A percentile compares a stretch with the other conserved stretches of the same genome.
Conservation (phyloP, 2,888 invertebrate genomes). For the Noctua fimbriata region DNA sequence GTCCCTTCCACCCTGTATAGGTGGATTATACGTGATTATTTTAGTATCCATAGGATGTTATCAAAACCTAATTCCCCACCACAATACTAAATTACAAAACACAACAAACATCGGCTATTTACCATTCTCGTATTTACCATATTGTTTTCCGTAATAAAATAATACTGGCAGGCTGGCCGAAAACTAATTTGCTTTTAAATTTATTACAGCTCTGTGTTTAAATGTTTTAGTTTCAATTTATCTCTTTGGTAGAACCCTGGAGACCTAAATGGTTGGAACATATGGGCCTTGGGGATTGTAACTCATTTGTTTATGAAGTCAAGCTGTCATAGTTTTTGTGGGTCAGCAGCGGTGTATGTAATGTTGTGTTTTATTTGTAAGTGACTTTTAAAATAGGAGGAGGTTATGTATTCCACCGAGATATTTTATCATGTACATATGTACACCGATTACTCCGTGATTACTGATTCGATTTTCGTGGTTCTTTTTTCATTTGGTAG, state of each 20-base stretch:
- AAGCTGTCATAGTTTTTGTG: slow-evolving; percentile 40
- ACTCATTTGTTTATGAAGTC: slow-evolving; percentile 48
- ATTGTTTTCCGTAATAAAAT: slow-evolving; percentile 63
- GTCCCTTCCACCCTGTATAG: neutral
- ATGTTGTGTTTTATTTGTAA: slow-evolving; percentile 4
- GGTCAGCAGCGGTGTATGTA: neutral
- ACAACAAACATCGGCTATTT: slow-evolving; percentile 27
- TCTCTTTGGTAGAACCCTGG: slow-evolving; percentile 39
- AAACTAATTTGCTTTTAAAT: slow-evolving; percentile 66
- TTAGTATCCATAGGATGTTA: neutral
- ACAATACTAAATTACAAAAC: slow-evolving; percentile 10
- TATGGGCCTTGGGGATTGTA: slow-evolving; percentile 30
- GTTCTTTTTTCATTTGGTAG: too few species aligned
- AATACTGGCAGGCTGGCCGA: slow-evolving; percentile 28
- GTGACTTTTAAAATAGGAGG: neutral
- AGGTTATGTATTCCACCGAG: neutral
- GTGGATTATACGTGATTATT: neutral
- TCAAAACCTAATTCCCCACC: neutral
- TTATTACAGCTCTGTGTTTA: slow-evolving; percentile 52
- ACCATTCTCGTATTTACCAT: slow-evolving; percentile 31
- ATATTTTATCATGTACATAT: neutral
- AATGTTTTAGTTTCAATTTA: slow-evolving; percentile 62
- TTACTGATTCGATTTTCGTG: too few species aligned
- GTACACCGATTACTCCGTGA: too few species aligned
- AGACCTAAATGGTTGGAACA: slow-evolving; percentile 41